Conservation (phyloP, 2,113 vertebrate genomes). For the Hemicordylus capensis region DNA sequence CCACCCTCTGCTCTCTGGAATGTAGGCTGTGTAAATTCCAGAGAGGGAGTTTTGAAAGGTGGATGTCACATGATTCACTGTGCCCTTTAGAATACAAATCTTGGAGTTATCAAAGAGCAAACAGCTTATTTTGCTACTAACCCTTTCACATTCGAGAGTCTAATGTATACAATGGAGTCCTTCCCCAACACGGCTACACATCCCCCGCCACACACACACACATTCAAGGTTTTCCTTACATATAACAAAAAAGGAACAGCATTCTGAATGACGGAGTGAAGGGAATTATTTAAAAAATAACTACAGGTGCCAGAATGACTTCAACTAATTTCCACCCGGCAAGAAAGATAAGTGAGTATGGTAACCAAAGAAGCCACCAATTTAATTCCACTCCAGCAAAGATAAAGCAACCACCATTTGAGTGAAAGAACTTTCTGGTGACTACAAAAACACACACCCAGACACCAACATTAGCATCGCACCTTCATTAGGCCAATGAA, state of each 20-base stretch:
- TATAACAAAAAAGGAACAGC: neutral
- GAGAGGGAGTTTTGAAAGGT: slow-evolving; percentile 47
- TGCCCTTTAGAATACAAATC: slow-evolving; percentile 25
- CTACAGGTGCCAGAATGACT: slow-evolving; percentile 17
- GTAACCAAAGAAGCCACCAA: neutral
- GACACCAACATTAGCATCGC: neutral
- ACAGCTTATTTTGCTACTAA: slow-evolving; percentile 51
- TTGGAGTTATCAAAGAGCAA: slow-evolving; percentile 49
- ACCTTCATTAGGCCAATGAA: neutral
- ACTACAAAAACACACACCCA: no score
- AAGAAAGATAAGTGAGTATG: neutral
- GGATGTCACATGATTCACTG: slow-evolving; percentile 45
- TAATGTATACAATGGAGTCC: neutral
- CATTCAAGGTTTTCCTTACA: neutral
- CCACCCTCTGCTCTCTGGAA: slow-evolving; percentile 50
- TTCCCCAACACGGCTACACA: neutral
- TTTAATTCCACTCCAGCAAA: neutral
- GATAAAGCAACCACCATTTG: neutral
- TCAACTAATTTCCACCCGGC: slow-evolving; percentile 10
- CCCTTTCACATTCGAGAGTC: slow-evolving; percentile 49
- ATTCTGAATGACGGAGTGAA: slow-evolving; percentile 1
- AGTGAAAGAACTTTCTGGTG: neutral
- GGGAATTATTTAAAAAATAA: slow-evolving; percentile 35
- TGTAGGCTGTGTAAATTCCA: slow-evolving; percentile 52
- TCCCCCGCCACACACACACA: neutral